phyloP scores from a whole-genome alignment of 1,140 invertebrate species.

The Drosophila asahinai region DNA sequence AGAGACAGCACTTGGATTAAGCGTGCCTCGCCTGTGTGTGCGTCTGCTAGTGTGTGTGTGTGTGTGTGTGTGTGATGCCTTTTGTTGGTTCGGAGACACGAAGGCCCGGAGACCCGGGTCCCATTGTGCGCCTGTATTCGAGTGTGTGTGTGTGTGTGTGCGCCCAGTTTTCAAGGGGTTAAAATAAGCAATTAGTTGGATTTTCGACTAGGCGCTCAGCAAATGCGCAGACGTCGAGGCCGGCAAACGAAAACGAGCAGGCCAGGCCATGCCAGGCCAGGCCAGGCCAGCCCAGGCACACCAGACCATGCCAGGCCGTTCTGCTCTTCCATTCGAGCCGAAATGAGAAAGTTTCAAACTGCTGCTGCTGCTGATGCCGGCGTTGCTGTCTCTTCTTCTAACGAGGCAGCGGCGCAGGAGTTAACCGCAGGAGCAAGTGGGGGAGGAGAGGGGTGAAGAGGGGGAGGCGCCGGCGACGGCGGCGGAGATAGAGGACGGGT shows the following conservation, averaged over 20 bases:
- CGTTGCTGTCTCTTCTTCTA: constrained; percentile 44
- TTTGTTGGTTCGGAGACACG: constrained; percentile 81
- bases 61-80: constrained; percentile 57
- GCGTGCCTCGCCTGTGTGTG: constrained; percentile 26
- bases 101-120: constrained; percentile 62
- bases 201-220: constrained; percentile 85
- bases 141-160: constrained; percentile 49
- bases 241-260: constrained; percentile 52
- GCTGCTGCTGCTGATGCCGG: constrained; percentile 47
- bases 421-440: constrained; percentile 21
- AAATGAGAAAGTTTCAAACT: constrained; percentile 82
- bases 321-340: constrained; percentile 61
- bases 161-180: constrained; percentile 84
- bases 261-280: constrained; percentile 15
- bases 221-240: constrained; percentile 71
- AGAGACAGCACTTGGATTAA: constrained; percentile 79
- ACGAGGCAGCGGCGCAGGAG: constrained; percentile 56
- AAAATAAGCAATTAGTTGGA: constrained; percentile 85
- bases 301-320: constrained; percentile 51
- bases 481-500: constrained; percentile 5
- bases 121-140: constrained; percentile 57
- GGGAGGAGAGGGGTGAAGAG: not conserved
- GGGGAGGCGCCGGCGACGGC: not conserved
- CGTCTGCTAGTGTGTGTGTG: constrained; percentile 16
- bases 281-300: constrained; percentile 6